Conservation (phyloP, 1,140 invertebrate species). For the Heterodera schachtii region DNA sequence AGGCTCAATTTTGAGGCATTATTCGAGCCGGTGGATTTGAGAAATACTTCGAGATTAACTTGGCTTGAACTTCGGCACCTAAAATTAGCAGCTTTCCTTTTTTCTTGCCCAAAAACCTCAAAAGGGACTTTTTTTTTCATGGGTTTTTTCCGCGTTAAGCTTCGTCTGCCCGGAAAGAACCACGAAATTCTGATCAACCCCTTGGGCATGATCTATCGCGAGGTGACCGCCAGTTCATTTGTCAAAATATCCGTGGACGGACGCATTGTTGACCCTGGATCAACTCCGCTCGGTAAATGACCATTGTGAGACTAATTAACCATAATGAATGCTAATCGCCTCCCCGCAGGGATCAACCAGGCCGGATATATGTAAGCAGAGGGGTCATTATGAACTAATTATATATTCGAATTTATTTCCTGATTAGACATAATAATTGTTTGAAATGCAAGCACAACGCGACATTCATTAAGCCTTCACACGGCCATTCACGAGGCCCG, state of each 20-base stretch:
- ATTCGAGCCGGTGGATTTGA: no score
- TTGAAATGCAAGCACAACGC: conserved; percentile 48
- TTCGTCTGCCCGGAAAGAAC: conserved; percentile 23
- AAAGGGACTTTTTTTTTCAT: neutral
- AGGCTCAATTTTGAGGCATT: no score
- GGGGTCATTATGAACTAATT: no score
- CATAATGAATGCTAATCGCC: neutral
- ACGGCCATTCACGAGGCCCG: conserved; percentile 92
- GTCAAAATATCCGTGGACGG: conserved; percentile 88
- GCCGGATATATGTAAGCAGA: conserved; percentile 71
- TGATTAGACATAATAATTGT: no score
- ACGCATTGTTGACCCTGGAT: conserved; percentile 78
- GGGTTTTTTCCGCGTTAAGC: conserved; percentile 9
- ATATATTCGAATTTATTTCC: no score
- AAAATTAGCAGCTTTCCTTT: no score
- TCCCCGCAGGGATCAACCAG: conserved; percentile 70
- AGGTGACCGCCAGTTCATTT: conserved; percentile 88
- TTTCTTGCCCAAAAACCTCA: no score
- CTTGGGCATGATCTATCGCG: conserved; percentile 90
- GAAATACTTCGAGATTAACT: no score
- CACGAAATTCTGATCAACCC: conserved; percentile 91
- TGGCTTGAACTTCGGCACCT: no score
- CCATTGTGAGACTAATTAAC: neutral
- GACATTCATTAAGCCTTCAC: conserved; percentile 72
- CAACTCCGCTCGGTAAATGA: conserved; percentile 76